phyloP scores from a whole-genome alignment of 2,888 invertebrate genomes.

The Sericinus montela region DNA sequence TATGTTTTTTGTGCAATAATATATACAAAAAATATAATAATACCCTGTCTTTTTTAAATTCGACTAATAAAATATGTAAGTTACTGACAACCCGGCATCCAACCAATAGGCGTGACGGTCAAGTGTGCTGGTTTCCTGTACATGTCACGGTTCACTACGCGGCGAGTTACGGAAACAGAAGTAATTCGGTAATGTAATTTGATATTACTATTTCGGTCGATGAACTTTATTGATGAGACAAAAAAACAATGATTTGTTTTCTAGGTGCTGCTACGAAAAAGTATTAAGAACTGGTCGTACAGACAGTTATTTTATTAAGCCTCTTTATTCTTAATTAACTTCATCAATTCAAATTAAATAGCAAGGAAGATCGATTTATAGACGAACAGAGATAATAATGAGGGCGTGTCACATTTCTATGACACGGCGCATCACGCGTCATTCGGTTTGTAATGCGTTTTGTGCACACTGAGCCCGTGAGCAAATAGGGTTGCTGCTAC shows the following conservation, averaged over 20 bases:
- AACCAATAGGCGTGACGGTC: constrained; percentile 22
- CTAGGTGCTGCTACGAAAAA: no score
- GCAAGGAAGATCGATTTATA: not conserved
- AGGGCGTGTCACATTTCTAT: constrained; percentile 13
- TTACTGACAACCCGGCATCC: constrained; percentile 13
- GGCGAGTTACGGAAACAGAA: not conserved
- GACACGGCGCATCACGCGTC: constrained; percentile 12
- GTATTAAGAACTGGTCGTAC: no score
- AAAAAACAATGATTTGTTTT: no score
- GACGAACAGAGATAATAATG: not conserved
- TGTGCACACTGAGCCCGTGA: constrained; percentile 11
- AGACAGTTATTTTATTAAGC: no score
- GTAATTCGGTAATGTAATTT: constrained; percentile 16
- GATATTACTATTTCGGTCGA: constrained; percentile 12
- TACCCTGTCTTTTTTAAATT: no score
- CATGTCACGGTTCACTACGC: constrained; percentile 13
- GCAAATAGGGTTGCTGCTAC: constrained; percentile 5
- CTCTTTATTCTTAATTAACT: no score
- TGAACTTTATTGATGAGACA: not conserved
- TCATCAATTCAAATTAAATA: no score
- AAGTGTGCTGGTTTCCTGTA: constrained; percentile 23
- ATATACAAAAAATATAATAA: no score
- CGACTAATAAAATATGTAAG: not conserved
- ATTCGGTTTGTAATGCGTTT: constrained; percentile 13
- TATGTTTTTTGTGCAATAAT: no score